Base-by-base conservation (phyloP, 2,797 vertebrate species). In the Scomberomorus guttatus region DNA sequence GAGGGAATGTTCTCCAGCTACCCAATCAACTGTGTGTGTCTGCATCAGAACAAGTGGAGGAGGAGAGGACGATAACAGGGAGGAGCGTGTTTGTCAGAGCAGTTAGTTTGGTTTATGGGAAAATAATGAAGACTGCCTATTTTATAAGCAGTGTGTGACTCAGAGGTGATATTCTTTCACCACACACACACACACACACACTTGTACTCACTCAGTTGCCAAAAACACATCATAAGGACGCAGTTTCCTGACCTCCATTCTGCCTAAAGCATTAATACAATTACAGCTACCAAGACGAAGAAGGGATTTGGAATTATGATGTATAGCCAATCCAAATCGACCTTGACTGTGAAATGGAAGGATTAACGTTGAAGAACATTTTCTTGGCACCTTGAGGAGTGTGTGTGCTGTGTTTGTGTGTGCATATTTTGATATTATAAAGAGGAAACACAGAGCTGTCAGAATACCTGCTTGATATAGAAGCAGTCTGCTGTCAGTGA, bases 271-370 rank as follows among this genome's bases (percentile, higher is more conserved):
- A 57, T 83, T 87, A 87, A 84, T 58, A 76, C 80, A 87, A 90
- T 90, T 79, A 86, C 54, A 56, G 77, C 61, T 13, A 74, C 70
- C 64, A 14, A 70, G 59, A 72, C 7, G 14, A 52, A 64, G 61
- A 78, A 34, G 34, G 80, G 52, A 67, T 85, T 85, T 78, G 59
- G 68, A 69, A 82, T 69, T 68, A 76, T 61, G 74, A 90, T 79
- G 82, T 82, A 72, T 65, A 39, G 82, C 65, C 76, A 81, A 90
- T 89, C 79, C 81, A 77, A 88, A 89, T 75, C 39, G 79, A 87
- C 90, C 90, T 87, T 90, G 84, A 90, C 88, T 83, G 86, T 79
- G 87, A 89, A 90, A 87, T 55, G 75, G 85, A 65, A 50, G 82
- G 87, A 91, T 91, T 89, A 87, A 70, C 29, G 46, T 13, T 42